phyloP scores from a whole-genome alignment of 1,140 invertebrate genomes.

The Drosophila kohkoa region DNA sequence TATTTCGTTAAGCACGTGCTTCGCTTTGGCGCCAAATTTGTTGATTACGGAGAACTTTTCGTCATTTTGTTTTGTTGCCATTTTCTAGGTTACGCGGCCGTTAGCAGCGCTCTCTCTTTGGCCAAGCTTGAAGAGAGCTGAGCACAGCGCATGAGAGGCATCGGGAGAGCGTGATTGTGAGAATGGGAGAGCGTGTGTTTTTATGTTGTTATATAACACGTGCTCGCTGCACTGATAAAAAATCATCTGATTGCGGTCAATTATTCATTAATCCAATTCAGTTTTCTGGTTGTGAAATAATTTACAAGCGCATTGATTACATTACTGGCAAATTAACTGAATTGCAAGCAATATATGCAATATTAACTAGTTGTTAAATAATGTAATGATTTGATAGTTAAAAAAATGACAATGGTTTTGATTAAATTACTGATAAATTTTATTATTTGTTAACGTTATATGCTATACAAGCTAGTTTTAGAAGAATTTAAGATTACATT shows the following conservation, averaged over 20 bases:
- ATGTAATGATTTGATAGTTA: neutral
- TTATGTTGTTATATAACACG: conserved; percentile 68
- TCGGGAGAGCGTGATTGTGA: neutral
- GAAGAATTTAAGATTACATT: too few species aligned
- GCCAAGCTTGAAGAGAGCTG: neutral
- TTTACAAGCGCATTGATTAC: too few species aligned
- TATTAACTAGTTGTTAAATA: neutral
- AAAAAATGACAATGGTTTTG: neutral
- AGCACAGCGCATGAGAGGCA: neutral
- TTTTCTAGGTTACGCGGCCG: conserved; percentile 64
- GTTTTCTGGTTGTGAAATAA: neutral
- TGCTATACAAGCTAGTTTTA: too few species aligned
- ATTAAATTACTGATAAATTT: too few species aligned
- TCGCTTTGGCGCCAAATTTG: conserved; percentile 71
- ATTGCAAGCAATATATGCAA: too few species aligned
- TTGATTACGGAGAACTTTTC: conserved; percentile 38
- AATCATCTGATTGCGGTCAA: neutral
- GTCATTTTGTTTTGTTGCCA: conserved; percentile 68
- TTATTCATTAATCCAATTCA: neutral
- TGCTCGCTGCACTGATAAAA: conserved; percentile 41
- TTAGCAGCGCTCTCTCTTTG: conserved; percentile 30
- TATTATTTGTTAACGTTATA: too few species aligned
- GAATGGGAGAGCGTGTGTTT: neutral
- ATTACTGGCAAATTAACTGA: too few species aligned
- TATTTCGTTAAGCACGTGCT: conserved; percentile 46